Conservation (phyloP, 1,140 invertebrate genomes). For the Penaeus chinensis region DNA sequence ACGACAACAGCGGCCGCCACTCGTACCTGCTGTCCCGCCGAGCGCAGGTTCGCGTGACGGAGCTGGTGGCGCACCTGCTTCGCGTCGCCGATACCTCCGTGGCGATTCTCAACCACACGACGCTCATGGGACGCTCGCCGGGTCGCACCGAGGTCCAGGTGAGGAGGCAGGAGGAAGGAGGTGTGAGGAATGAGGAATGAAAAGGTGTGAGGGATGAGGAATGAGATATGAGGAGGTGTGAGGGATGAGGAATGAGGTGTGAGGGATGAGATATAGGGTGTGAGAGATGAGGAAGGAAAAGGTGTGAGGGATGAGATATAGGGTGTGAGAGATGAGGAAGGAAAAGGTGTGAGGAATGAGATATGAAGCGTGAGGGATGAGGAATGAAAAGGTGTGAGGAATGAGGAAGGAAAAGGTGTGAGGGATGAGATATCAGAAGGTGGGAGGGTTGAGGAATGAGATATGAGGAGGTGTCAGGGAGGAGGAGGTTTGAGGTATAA, state of each 20-base stretch:
- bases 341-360: not conserved
- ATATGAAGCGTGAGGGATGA: no score
- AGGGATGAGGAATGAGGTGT: no score
- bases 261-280: no score
- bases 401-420: no score
- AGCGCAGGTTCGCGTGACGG: constrained; percentile 88
- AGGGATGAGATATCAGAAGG: no score
- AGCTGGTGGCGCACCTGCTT: constrained; percentile 85
- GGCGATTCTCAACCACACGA: constrained; percentile 77
- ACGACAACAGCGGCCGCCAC: constrained; percentile 90
- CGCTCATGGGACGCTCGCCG: constrained; percentile 87
- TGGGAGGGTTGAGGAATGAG: no score
- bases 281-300: no score
- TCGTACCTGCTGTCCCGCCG: constrained; percentile 89
- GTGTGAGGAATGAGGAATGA: no score
- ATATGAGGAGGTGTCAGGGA: no score
- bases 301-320: no score
- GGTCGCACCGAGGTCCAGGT: constrained; percentile 94
- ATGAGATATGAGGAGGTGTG: not conserved
- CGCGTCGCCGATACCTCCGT: constrained; percentile 89
- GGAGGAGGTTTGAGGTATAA: no score
- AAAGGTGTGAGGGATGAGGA: not conserved
- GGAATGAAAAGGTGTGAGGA: no score
- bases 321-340: not conserved
- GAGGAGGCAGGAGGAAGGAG: constrained; percentile 33